Conservation (phyloP, 1,140 invertebrate species). For the Cryptotermes secundus region DNA sequence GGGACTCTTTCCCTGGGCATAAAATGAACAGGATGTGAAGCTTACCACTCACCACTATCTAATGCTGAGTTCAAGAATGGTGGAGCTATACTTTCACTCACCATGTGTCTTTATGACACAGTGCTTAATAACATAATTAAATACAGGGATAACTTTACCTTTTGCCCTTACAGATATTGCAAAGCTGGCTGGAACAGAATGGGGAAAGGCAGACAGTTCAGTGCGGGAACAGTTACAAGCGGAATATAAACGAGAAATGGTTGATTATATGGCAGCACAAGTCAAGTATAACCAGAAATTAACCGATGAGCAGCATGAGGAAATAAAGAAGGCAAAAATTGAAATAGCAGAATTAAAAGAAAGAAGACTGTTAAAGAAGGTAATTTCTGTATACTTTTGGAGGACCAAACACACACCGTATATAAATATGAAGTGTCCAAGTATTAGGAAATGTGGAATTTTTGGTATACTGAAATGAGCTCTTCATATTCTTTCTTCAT, state of each 20-base stretch:
- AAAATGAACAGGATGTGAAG: no score
- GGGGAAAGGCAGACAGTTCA: constrained; percentile 36
- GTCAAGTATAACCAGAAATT: constrained; percentile 38
- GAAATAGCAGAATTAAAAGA: constrained; percentile 35
- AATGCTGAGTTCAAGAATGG: no score
- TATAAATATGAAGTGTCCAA: background rate
- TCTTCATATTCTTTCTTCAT: background rate
- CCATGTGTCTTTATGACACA: no score
- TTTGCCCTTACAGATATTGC: constrained; percentile 38
- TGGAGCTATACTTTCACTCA: no score
- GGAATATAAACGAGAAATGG: constrained; percentile 38
- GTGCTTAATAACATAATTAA: no score
- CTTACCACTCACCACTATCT: no score
- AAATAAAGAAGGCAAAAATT: constrained; percentile 29
- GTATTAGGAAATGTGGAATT: background rate
- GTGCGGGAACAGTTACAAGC: constrained; percentile 33
- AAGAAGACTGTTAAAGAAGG: constrained; percentile 33
- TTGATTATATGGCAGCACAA: constrained; percentile 31
- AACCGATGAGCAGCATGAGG: constrained; percentile 36
- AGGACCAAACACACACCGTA: no score
- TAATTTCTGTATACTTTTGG: background rate
- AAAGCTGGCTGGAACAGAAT: constrained; percentile 37
- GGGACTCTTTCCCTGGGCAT: no score
- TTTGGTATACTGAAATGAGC: background rate
- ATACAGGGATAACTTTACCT: no score